Evolutionary conservation across 1,140 invertebrate species (phyloP).

Genomic region (Pogonus chalceus): DNA sequence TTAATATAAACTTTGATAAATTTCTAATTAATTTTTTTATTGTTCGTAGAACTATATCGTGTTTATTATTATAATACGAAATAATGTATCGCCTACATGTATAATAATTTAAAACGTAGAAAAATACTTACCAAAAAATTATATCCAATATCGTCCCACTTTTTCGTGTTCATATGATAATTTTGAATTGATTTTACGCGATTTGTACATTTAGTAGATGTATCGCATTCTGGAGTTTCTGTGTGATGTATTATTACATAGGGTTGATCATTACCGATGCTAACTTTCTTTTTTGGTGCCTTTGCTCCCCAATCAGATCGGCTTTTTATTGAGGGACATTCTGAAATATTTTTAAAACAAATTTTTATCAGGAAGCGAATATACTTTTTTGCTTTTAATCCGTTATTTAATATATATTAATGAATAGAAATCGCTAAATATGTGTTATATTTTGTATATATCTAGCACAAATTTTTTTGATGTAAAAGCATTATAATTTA

Average conservation of each 20-base stretch:
- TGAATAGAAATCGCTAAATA: no score
- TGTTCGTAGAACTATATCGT: no score
- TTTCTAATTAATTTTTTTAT: no score
- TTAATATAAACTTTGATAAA: no score
- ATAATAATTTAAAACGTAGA: no score
- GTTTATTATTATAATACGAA: no score
- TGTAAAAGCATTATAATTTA: no score
- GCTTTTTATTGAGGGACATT: not conserved
- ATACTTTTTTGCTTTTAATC: no score
- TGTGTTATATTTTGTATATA: no score
- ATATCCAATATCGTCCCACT: constrained; percentile 43
- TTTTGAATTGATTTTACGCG: constrained; percentile 39
- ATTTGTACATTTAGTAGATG: constrained; percentile 33
- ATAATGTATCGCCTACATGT: no score
- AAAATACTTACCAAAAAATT: constrained; percentile 47
- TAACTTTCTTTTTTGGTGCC: not conserved
- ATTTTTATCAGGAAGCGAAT: not conserved
- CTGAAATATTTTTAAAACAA: not conserved
- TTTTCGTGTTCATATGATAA: constrained; percentile 41
- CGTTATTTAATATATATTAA: no score
- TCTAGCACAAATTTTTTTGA: no score
- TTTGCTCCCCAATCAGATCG: not conserved
- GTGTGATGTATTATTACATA: not conserved
- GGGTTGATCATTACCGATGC: not conserved
- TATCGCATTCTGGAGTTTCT: constrained; percentile 19